Evolutionary conservation across 2,113 vertebrate species (phyloP), one percentile per base, ranked within the genome.

Genomic region (Calidris pugnax): DNA sequence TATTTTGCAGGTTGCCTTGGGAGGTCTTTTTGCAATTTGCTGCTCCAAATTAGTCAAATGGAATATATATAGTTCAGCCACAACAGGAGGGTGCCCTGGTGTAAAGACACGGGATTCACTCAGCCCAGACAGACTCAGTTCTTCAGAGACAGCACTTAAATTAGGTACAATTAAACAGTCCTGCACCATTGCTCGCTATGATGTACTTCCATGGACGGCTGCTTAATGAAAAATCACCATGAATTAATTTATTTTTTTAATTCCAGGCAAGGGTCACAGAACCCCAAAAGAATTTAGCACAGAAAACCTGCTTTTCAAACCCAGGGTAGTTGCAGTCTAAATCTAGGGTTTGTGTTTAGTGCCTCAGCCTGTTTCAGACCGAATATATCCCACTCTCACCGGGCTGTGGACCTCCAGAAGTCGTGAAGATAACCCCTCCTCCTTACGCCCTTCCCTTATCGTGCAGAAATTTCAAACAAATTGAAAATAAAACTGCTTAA

Each of bases 401-500:
- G 32, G 33, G 7, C 16, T 22, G 66, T 0, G 14, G 66, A 78
- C 30, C n/a, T 62, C 19, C 7, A 1, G 15, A 82, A 91, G 37
- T 32, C 85, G 62, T 74, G 59, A 77, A 77, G 55, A 78, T 17
- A 87, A 87, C 66, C 45, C 63, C 50, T 47, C 16, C 39, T 45
- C 60, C 33, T 41, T 60, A 75, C 48, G 51, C 66, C 28, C 48
- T 62, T 64, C 33, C 69, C 53, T 85, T 64, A 48, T 26, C 39
- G 14, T 21, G 21, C 55, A 71, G 62, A 80, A 39, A 32, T 50
- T 50, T 82, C 47, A 72, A 90, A 87, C 48, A 85, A 91, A 92
- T 83, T 76, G 77, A 93, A 89, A 93, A 87, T 69, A 69, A 91
- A 89, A 92, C 32, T 32, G 53, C 57, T 76, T 95, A 27, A 68